A percentile compares a stretch with the other conserved stretches of the same genome.
Conservation (phyloP, 2,113 vertebrate genomes). For the Dascyllus trimaculatus region DNA sequence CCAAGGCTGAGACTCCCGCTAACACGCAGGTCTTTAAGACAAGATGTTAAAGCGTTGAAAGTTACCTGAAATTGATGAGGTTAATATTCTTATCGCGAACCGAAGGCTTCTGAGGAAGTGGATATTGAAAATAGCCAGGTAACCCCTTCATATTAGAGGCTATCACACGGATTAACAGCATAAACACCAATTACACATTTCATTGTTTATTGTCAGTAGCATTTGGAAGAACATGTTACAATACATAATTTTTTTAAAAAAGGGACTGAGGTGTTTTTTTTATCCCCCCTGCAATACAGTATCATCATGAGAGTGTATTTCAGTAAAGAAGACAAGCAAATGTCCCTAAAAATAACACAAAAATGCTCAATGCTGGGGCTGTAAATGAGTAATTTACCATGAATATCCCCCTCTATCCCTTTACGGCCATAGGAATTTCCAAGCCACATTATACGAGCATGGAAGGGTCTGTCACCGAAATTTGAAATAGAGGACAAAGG, state of each 20-base stretch:
- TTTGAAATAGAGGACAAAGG: slow-evolving; percentile 80
- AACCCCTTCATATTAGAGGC: slow-evolving; percentile 80
- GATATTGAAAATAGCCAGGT: slow-evolving; percentile 83
- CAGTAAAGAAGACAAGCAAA: slow-evolving; percentile 49
- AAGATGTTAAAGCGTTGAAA: slow-evolving; percentile 85
- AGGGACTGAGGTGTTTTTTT: slow-evolving; percentile 35
- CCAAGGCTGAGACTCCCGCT: slow-evolving; percentile 86
- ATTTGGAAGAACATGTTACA: slow-evolving; percentile 59
- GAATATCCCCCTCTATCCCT: slow-evolving; percentile 70
- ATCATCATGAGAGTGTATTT: slow-evolving; percentile 47
- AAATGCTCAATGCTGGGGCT: slow-evolving; percentile 47
- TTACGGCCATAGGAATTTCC: slow-evolving; percentile 62
- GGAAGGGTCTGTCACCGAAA: slow-evolving; percentile 73
- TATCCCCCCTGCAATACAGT: slow-evolving; percentile 13
- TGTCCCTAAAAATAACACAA: slow-evolving; percentile 55
- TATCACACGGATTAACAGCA: slow-evolving; percentile 80
- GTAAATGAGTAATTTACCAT: slow-evolving; percentile 75
- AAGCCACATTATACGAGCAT: slow-evolving; percentile 64
- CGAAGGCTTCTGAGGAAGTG: slow-evolving; percentile 72
- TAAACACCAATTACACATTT: slow-evolving; percentile 82
- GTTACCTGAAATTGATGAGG: slow-evolving; percentile 87
- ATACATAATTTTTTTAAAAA: slow-evolving; percentile 61
- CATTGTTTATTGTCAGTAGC: slow-evolving; percentile 79
- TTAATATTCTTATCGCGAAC: slow-evolving; percentile 86
- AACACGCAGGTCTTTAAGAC: slow-evolving; percentile 84